These are phyloP conservation scores for Lepidothrix coronata DNA, from an alignment of 2,113 vertebrate species.

Conservation along the genomic window DNA sequence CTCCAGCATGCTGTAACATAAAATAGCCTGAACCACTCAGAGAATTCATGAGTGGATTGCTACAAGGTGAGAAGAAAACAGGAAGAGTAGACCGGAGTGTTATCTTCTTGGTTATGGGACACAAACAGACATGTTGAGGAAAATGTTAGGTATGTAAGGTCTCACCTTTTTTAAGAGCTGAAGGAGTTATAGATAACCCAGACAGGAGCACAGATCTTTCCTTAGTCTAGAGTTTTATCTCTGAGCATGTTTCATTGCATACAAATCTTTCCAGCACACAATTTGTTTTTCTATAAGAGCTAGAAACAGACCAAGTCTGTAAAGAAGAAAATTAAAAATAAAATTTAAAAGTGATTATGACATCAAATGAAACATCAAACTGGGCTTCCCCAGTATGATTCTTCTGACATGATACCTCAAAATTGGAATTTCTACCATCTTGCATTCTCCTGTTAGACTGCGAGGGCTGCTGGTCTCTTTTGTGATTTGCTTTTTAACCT, in stretches of 20 bases:
- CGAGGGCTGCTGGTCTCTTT: not conserved
- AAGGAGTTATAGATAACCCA: not conserved
- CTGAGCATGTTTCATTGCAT: not conserved
- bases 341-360: not conserved
- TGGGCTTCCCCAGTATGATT: not conserved
- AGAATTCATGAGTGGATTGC: not conserved
- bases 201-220: not conserved
- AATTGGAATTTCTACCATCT: not conserved
- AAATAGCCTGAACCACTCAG: not conserved
- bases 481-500: not conserved
- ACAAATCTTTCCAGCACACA: not conserved
- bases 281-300: not conserved
- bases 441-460: not conserved
- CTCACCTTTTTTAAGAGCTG: not conserved
- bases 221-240: not conserved
- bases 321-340: not conserved
- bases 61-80: not conserved
- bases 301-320: not conserved
- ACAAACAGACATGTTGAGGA: not conserved
- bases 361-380: not conserved
- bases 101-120: not conserved
- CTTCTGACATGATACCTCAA: not conserved
- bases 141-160: not conserved
- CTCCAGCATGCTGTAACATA: not conserved
- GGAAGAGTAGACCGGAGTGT: not conserved